Base-by-base conservation (phyloP, 2,888 invertebrate species). In the Tinea trinotella region DNA sequence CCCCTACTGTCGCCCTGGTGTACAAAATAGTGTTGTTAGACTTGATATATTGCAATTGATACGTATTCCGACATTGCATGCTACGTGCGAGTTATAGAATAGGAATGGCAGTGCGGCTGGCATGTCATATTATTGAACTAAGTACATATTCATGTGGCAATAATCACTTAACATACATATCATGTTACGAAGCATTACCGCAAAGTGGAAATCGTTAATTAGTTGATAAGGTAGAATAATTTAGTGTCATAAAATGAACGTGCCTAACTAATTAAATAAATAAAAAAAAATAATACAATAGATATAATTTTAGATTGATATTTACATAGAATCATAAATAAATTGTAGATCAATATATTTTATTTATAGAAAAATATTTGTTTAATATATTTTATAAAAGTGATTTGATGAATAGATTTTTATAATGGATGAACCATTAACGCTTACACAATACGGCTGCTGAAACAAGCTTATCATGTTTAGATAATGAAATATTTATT, bases 21-120 rank as follows among this genome's bases (percentile, higher is more conserved):
- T 68, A 71, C 68, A 63, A 61, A n/a, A 62, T 60, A 62, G 82
- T 82, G 82, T 82, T 82, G 76, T 77, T 76, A 80, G 78, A 79
- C 78, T n/a, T 70, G 48, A 19, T 18, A 4, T 19, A 10, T 48
- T 48, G 20, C 48, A 48, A n/a, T 20, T 48, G 48, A 19, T 17
- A 48, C 17, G 13, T 3, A n/a, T 40, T 40, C 12, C 6, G n/a
- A n/a, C 30, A 7, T 30, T 2, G 30, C 30, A 30, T 30, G 30
- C n/a, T 30, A 30, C 30, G n/a, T 30, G 30, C 7, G n/a, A 30
- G n/a, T 30, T 30, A 30, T 22, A 30, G 30, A 2, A n/a, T 13
- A 7, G 13, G 40, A 3, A 40, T 30, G 40, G 40, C 40, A 40
- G 40, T 40, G 40, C 40, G n/a, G 40, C 40, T n/a, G 30, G 40